Conservation (phyloP, 2,113 vertebrate genomes). For the Bufo gargarizans region DNA sequence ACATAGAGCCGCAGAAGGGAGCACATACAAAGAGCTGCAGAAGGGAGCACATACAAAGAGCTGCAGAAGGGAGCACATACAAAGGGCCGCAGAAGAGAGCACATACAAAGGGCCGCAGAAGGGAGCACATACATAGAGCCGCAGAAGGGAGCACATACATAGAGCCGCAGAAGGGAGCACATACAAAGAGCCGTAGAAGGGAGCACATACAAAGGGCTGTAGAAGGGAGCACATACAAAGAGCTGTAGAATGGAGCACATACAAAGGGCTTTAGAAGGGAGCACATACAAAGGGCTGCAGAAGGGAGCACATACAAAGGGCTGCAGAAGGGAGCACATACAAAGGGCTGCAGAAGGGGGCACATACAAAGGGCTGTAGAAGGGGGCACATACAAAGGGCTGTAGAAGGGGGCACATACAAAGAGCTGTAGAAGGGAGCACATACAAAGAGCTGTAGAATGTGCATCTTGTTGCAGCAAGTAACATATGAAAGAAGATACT, state of each 20-base stretch:
- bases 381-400: no score
- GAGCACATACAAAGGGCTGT: not conserved
- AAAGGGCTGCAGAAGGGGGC: not conserved
- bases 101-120: not conserved
- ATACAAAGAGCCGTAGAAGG: not conserved
- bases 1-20: not conserved
- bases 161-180: not conserved
- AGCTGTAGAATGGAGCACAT: not conserved
- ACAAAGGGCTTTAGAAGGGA: not conserved
- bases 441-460: slow-evolving; percentile 34
- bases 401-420: not conserved
- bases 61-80: not conserved
- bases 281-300: not conserved
- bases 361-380: not conserved
- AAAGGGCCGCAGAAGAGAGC: not conserved
- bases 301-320: no score
- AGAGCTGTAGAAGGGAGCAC: not conserved
- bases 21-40: no score
- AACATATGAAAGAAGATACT: slow-evolving; percentile 13
- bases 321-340: not conserved
- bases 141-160: not conserved
- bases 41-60: not conserved
- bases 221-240: not conserved
- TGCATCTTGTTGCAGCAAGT: slow-evolving; percentile 3
- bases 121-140: no score